Evolutionary conservation across 2,888 invertebrate genomes (phyloP).

Genomic region (Gymnosoma rotundatum): DNA sequence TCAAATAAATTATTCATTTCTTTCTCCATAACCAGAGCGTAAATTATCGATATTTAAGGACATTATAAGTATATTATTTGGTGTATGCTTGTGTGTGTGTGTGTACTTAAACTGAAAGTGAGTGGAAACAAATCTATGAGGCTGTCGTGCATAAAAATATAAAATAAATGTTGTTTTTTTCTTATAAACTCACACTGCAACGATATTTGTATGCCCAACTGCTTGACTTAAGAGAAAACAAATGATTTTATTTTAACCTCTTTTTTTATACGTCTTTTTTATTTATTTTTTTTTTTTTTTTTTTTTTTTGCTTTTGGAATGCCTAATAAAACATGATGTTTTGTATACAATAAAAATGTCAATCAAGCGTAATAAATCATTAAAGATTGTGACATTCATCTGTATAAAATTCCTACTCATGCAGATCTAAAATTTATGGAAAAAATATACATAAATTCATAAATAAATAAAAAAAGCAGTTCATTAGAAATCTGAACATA

Average conservation of each 20-base stretch:
- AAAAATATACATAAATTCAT: no score
- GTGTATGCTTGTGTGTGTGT: not conserved
- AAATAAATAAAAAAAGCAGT: no score
- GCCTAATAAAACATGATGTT: constrained; percentile 65
- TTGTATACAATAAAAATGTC: constrained; percentile 77
- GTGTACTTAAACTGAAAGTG: constrained; percentile 9
- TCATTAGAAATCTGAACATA: no score
- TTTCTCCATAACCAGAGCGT: no score
- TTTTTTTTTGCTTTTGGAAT: constrained; percentile 4
- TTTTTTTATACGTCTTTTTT: no score
- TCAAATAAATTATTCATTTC: not conserved
- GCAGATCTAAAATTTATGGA: not conserved
- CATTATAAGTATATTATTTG: not conserved
- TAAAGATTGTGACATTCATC: constrained; percentile 59
- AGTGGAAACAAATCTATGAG: constrained; percentile 30
- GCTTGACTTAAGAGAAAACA: constrained; percentile 25
- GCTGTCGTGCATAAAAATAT: constrained; percentile 42
- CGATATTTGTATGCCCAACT: not conserved
- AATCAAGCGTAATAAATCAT: constrained; percentile 80
- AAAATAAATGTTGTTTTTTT: constrained; percentile 26
- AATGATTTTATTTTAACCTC: constrained; percentile 1
- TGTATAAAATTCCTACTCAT: constrained; percentile 42
- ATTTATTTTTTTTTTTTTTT: not conserved
- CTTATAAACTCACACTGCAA: not conserved
- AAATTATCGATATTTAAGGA: not conserved